Evolutionary conservation across 2,113 vertebrate genomes (phyloP), one percentile per base, ranked within the genome.

Genomic region (Athene noctua): DNA sequence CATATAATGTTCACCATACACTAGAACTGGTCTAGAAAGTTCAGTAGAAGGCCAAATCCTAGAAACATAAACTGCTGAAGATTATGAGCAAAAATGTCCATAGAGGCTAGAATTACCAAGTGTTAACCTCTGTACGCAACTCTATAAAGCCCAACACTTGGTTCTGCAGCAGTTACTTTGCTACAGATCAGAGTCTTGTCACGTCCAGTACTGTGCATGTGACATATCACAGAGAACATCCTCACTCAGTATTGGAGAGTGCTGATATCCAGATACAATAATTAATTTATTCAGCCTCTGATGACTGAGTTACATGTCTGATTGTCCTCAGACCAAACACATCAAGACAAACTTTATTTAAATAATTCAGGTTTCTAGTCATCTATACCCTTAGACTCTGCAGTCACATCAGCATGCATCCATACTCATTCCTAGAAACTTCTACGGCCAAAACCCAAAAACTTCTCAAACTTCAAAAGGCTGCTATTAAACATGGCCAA

Each of bases 251-350:
- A 17, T 0, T 20, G 59, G 32, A 40, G 6, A 72, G 25, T 32
- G 10, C 38, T 0, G 3, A n/a, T 25, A 67, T 7, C 34, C 46
- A 13, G 26, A 27, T 0, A 3, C 32, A 22, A 0, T 5, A 81
- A 54, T 23, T 40, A 26, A 15, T 18, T 25, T 54, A 46, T 4
- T 6, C 44, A 22, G 23, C 4, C 25, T 30, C 68, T 0, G 0
- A 27, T 32, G 70, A 73, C 79, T 1, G 6, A 91, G 49, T 36
- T 46, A 42, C 6, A 1, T 1, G 42, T 21, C 61, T 51, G 42
- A 32, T 3, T 54, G 49, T 20, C 58, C 46, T 49, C 73, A n/a
- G 46, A 58, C 8, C 46, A 78, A 40, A 84, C 27, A 23, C 30
- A 67, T 27, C 47, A 68, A 30, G 8, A 67, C 23, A 12, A 57